These are phyloP conservation scores for Vultur gryphus DNA, from an alignment of 2,797 vertebrate genomes.

Conservation along the genomic window DNA sequence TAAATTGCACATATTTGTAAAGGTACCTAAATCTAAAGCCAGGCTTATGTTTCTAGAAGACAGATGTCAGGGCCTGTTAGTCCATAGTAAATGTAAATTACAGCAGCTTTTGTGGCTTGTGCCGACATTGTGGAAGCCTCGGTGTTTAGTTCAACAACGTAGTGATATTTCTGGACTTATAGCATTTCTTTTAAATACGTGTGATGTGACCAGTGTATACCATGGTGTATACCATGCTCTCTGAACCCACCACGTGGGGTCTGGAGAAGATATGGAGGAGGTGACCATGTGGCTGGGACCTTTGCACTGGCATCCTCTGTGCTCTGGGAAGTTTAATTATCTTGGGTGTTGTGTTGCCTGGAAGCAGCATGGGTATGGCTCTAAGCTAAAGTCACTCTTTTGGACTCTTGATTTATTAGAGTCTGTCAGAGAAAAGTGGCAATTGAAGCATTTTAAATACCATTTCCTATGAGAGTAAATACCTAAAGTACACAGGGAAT, in stretches of 20 bases:
- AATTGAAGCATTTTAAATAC: not conserved
- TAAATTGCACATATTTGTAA: not conserved
- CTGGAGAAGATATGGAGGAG: not conserved
- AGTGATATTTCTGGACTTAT: not conserved
- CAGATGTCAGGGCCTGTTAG: not conserved
- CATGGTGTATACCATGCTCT: not conserved
- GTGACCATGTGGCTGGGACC: not conserved
- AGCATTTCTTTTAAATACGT: not conserved
- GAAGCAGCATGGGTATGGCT: not conserved
- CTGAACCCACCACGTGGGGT: accelerated
- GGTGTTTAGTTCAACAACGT: not conserved
- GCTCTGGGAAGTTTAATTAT: not conserved
- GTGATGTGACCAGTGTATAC: not conserved
- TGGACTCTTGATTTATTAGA: not conserved
- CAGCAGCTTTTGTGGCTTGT: not conserved
- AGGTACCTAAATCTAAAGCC: not conserved
- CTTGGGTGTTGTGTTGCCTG: not conserved
- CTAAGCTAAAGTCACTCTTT: not conserved
- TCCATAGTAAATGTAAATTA: not conserved
- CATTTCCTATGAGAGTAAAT: not conserved
- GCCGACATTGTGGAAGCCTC: not conserved
- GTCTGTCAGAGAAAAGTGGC: not conserved
- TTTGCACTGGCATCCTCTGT: not conserved
- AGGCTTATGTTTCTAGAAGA: not conserved
- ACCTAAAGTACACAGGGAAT: not conserved